Percentiles rank a stretch among this genome's conserved stretches.
phyloP scores from a whole-genome alignment of 1,140 invertebrate species.

The Zophobas atratus region DNA sequence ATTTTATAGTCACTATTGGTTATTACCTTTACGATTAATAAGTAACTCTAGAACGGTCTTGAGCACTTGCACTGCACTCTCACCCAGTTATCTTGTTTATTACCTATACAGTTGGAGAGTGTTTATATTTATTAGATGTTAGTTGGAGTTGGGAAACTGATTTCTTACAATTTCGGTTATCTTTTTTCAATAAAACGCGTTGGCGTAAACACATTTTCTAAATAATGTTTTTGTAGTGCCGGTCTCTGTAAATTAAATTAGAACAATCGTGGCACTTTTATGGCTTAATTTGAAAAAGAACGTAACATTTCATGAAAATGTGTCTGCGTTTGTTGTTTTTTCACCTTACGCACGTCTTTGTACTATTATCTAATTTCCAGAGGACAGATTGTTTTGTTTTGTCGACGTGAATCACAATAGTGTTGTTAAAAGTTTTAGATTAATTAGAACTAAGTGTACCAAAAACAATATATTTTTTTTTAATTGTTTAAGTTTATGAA shows the following conservation, averaged over 20 bases:
- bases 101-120: constrained; percentile 22
- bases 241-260: background rate
- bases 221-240: background rate
- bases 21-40: background rate
- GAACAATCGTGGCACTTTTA: background rate
- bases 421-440: too few relatives aligned
- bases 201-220: constrained; percentile 7
- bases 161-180: constrained; percentile 28
- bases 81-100: constrained; percentile 16
- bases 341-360: background rate
- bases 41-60: too few relatives aligned
- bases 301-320: background rate
- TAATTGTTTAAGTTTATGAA: too few relatives aligned
- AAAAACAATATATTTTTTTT: too few relatives aligned
- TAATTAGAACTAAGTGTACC: too few relatives aligned
- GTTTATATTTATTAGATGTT: constrained; percentile 31
- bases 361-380: background rate
- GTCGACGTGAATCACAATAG: too few relatives aligned
- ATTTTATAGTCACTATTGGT: background rate
- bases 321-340: constrained; percentile 6
- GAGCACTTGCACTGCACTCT: too few relatives aligned
- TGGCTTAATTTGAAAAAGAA: constrained; percentile 8
- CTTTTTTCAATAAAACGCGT: constrained; percentile 19
- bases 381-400: too few relatives aligned
- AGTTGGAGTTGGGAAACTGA: constrained; percentile 5